Evolutionary conservation across 2,797 vertebrate species (phyloP).

Genomic region (Sebastes ruberrimus): DNA sequence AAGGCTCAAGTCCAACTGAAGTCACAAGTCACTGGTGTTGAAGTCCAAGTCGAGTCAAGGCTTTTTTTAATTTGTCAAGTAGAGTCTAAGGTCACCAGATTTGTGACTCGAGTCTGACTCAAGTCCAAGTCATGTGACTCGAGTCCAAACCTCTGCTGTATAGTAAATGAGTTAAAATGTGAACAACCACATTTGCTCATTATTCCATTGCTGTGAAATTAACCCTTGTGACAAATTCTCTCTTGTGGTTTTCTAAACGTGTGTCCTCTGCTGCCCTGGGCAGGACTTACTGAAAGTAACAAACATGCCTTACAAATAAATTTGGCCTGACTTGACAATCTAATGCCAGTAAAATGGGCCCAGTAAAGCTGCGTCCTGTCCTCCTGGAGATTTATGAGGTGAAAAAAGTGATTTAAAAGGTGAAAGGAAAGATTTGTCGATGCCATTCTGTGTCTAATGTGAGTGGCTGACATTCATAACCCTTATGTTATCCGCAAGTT

Average conservation of each 20-base stretch:
- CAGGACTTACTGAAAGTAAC: background rate
- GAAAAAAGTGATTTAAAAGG: constrained; percentile 40
- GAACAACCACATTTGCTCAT: background rate
- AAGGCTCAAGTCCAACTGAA: too few species aligned
- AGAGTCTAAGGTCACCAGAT: too few species aligned
- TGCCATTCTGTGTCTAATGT: constrained; percentile 9
- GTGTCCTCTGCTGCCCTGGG: background rate
- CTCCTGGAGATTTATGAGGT: constrained; percentile 18
- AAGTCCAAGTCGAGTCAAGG: too few species aligned
- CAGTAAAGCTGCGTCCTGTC: constrained; percentile 6
- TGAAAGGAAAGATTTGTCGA: constrained; percentile 36
- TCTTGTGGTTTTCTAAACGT: background rate
- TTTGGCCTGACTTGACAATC: constrained; percentile 10
- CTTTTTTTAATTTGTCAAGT: too few species aligned
- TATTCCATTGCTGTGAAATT: background rate
- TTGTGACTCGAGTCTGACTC: too few species aligned
- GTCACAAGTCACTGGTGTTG: too few species aligned
- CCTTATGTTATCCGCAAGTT: constrained; percentile 12
- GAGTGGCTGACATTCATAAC: constrained; percentile 20
- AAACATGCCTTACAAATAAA: constrained; percentile 26
- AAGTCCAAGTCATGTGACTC: too few species aligned
- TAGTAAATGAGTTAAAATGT: background rate
- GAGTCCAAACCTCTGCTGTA: too few species aligned
- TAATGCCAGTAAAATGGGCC: constrained; percentile 17
- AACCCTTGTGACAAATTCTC: background rate